A percentile compares a stretch with the other conserved stretches of the same genome.
Conservation (phyloP, 2,113 vertebrate species). For the Neotragus pygmaeus region DNA sequence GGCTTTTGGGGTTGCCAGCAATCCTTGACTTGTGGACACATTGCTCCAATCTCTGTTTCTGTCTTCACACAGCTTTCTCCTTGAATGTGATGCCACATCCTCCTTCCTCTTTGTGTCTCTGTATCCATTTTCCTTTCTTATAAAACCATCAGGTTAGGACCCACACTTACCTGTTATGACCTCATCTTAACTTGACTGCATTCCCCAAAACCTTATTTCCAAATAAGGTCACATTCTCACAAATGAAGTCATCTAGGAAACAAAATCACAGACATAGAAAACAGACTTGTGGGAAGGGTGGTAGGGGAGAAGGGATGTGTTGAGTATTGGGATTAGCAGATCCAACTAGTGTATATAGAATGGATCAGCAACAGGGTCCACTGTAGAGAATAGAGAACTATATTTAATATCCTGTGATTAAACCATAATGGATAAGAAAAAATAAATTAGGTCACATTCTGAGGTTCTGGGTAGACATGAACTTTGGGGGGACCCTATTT, state of each 20-base stretch:
- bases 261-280: background rate
- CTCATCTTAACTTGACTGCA: background rate
- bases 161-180: background rate
- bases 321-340: background rate
- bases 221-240: background rate
- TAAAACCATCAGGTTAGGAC: background rate
- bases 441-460: background rate
- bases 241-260: background rate
- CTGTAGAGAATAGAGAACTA: background rate
- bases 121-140: background rate
- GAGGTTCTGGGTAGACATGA: background rate
- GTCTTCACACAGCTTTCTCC: fast-evolving
- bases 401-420: background rate
- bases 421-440: background rate
- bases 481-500: background rate
- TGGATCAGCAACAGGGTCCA: background rate
- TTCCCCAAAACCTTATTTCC: background rate
- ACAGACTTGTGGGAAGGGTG: background rate
- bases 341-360: background rate
- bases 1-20: background rate
- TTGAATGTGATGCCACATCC: background rate
- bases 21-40: background rate
- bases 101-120: background rate
- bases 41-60: fast-evolving
- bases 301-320: background rate